These are phyloP conservation scores for Chymomyza caudatula DNA, from an alignment of 2,888 invertebrate genomes.

Conservation along the genomic window DNA sequence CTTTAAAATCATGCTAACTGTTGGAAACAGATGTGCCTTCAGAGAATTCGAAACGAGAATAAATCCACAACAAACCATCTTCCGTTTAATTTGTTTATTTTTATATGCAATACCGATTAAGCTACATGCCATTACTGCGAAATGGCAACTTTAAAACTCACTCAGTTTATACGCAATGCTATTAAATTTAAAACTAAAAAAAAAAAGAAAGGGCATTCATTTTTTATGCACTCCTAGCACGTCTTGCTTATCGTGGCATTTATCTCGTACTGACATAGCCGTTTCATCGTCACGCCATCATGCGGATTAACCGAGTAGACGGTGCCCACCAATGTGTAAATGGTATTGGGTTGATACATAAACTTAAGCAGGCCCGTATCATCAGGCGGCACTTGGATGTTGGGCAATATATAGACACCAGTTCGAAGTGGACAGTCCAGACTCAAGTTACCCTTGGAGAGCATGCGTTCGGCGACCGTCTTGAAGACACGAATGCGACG, in stretches of 20 bases:
- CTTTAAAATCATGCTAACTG: too few species aligned
- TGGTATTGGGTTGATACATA: slow-evolving; percentile 66
- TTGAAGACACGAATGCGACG: slow-evolving; percentile 60
- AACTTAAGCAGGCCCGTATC: slow-evolving; percentile 63
- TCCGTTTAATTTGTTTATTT: slow-evolving; percentile 7
- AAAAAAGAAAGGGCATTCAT: not conserved
- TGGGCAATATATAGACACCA: slow-evolving; percentile 59
- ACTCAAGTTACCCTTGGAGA: slow-evolving; percentile 62
- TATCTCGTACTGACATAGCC: slow-evolving; percentile 58
- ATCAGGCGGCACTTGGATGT: slow-evolving; percentile 64
- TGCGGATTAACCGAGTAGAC: slow-evolving; percentile 48
- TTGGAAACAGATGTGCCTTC: too few species aligned
- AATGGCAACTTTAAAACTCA: not conserved
- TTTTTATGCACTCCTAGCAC: slow-evolving; percentile 39
- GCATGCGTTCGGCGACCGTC: slow-evolving; percentile 49
- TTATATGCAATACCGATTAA: slow-evolving; percentile 2
- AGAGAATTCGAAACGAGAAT: too few species aligned
- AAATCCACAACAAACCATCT: not conserved
- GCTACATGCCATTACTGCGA: not conserved
- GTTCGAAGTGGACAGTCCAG: slow-evolving; percentile 61
- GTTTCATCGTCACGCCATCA: slow-evolving; percentile 35
- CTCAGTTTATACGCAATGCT: not conserved
- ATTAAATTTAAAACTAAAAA: not conserved
- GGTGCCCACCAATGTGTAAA: slow-evolving; percentile 59
- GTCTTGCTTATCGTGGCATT: slow-evolving; percentile 65